Evolutionary conservation across 23 tunicate species (phyloP).

Genomic region (Diplosoma virens): DNA sequence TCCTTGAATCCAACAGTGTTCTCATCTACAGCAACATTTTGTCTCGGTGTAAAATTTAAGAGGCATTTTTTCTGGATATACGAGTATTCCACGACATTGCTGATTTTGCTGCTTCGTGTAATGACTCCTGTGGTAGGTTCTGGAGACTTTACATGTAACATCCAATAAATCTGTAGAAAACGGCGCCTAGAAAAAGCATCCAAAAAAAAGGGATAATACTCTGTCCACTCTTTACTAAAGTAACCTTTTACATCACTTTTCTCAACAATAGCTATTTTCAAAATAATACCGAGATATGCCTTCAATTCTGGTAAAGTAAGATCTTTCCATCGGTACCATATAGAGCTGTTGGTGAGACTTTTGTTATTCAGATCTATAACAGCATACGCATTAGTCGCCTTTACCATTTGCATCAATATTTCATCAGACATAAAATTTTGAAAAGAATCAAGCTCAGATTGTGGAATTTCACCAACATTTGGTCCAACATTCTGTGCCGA

Average conservation of each 20-base stretch:
- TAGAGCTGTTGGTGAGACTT: not conserved
- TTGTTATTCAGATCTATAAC: not conserved
- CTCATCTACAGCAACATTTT: slow-evolving; percentile 31
- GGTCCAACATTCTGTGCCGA: slow-evolving; percentile 7
- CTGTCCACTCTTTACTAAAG: not conserved
- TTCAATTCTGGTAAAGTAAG: slow-evolving; percentile 15
- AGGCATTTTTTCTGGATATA: slow-evolving; percentile 24
- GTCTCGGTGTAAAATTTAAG: slow-evolving; percentile 3
- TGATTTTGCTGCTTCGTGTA: slow-evolving; percentile 15
- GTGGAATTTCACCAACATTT: not conserved
- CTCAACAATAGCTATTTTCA: slow-evolving; percentile 16
- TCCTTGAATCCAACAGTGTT: slow-evolving; percentile 34
- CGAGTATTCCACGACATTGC: not conserved
- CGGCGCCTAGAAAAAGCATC: slow-evolving; percentile 21
- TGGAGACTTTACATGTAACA: slow-evolving; percentile 17
- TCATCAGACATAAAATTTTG: slow-evolving; percentile 26
- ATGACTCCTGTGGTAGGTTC: slow-evolving; percentile 15
- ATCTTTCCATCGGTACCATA: slow-evolving; percentile 35
- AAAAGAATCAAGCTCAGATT: slow-evolving; percentile 9
- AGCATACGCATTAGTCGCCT: slow-evolving; percentile 40
- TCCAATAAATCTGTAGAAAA: slow-evolving; percentile 27
- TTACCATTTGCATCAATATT: slow-evolving; percentile 9
- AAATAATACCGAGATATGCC: slow-evolving; percentile 27
- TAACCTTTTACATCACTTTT: slow-evolving; percentile 11
- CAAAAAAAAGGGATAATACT: slow-evolving; percentile 19